Conservation (phyloP, 2,888 invertebrate species). For the Ptilodon capucinus region DNA sequence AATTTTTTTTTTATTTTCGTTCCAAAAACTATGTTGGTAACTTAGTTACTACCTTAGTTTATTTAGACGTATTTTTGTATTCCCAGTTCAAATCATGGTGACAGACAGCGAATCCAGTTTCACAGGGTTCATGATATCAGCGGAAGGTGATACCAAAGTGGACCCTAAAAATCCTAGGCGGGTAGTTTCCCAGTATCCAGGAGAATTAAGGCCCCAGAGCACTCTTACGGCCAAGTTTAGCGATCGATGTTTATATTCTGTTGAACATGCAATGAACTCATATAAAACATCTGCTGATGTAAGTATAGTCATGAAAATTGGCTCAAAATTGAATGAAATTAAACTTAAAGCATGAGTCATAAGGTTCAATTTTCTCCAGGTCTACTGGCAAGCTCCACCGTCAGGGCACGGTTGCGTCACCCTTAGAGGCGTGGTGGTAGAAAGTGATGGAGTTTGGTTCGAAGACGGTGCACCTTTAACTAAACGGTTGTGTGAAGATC, state of each 20-base stretch:
- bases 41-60: not conserved
- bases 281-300: constrained; percentile 63
- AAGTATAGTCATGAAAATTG: no score
- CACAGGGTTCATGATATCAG: constrained; percentile 69
- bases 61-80: constrained; percentile 8
- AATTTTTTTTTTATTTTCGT: no score
- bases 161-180: constrained; percentile 65
- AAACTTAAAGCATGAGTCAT: not conserved
- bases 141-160: constrained; percentile 61
- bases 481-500: constrained; percentile 62
- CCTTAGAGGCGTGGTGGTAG: constrained; percentile 68
- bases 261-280: constrained; percentile 60
- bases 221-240: constrained; percentile 58
- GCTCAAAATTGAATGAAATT: no score
- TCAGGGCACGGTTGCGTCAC: constrained; percentile 70
- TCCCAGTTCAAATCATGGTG: constrained; percentile 56
- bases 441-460: constrained; percentile 66
- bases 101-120: constrained; percentile 64
- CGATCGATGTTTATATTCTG: constrained; percentile 65
- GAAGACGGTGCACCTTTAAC: constrained; percentile 67
- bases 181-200: constrained; percentile 51
- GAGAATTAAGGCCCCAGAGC: constrained; percentile 57
- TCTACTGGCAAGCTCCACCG: constrained; percentile 71
- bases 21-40: no score
- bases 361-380: constrained; percentile 36